These are phyloP conservation scores for Polyergus mexicanus DNA, from an alignment of 1,140 invertebrate species.

Conservation along the genomic window DNA sequence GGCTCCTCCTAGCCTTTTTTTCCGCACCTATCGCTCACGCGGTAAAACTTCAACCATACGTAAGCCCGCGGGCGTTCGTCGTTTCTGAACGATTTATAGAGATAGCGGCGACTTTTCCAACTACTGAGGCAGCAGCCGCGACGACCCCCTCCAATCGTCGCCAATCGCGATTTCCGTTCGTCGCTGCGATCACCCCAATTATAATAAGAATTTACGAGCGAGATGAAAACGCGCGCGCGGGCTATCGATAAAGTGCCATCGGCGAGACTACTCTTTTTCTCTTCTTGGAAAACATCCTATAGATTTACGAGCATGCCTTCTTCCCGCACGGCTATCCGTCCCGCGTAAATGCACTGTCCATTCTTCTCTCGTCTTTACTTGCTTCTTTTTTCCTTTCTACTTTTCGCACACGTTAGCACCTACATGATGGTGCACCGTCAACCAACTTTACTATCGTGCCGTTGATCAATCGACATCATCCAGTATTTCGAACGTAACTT, in stretches of 20 bases:
- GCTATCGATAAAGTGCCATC: slow-evolving; percentile 67
- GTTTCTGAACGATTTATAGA: slow-evolving; percentile 63
- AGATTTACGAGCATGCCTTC: slow-evolving; percentile 71
- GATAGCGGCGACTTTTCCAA: slow-evolving; percentile 66
- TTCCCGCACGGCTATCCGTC: slow-evolving; percentile 47
- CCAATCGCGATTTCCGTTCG: slow-evolving; percentile 71
- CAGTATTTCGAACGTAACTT: slow-evolving; percentile 22
- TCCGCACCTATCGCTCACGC: background rate
- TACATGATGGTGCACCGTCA: slow-evolving; percentile 28
- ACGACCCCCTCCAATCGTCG: background rate
- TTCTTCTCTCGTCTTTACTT: slow-evolving; percentile 37
- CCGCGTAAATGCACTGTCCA: slow-evolving; percentile 41
- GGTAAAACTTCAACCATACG: slow-evolving; percentile 21
- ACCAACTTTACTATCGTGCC: slow-evolving; percentile 57
- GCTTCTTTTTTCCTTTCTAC: slow-evolving; percentile 36
- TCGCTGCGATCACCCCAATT: slow-evolving; percentile 70
- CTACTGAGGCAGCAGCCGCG: slow-evolving; percentile 10
- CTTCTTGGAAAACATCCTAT: slow-evolving; percentile 41
- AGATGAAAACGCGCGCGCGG: slow-evolving; percentile 18
- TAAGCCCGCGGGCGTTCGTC: slow-evolving; percentile 38
- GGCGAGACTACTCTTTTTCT: slow-evolving; percentile 39
- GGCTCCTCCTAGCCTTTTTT: background rate
- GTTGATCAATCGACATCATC: slow-evolving; percentile 39
- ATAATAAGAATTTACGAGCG: slow-evolving; percentile 78
- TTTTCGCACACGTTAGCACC: slow-evolving; percentile 46